Base-by-base conservation (phyloP, 2,888 invertebrate species). In the Junonia oenone region DNA sequence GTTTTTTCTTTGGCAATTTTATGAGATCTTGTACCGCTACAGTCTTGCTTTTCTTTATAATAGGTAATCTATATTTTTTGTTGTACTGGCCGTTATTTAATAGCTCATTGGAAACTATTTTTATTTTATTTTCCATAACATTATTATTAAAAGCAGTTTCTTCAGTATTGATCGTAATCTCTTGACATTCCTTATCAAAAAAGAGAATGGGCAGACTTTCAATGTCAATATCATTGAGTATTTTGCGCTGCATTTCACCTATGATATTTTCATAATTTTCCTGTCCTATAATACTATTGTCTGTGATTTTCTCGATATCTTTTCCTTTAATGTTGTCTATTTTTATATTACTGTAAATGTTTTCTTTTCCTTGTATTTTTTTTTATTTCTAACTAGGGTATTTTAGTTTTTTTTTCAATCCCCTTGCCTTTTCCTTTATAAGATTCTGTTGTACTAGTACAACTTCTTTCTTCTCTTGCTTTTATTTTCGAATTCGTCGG, bases 111-210 rank as follows among this genome's bases (percentile, higher is more conserved):
- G 55, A 55, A 55, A 59, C 33, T 59, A 52, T 59, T 58, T 54
- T 58, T 54, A 54, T 33, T 59, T 47, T 55, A 50, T 59, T 52
- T 49, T 59, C 55, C 55, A 38, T 59, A 50, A 55, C 27, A 59
- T 29, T 59, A 58, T 58, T 58, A 55, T 38, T 15, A 38, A 14
- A 13, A 14, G 15, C 38, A 38, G 17, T 13, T 56, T 50, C 33
- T 52, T 38, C 60, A 56, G 60, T 60, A 57, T 45, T 60, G 45
- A 56, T 60, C 48, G 51, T 58, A 55, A 55, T 43, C 47, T 58
- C 58, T 54, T 58, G 48, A 51, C 54, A 55, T 55, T 51, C 33
- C 29, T 14, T 58, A 31, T 58, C 54, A 51, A 58, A 58, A 58
- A 54, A 55, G 51, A 58, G 51, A 47, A 58, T 48, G 31, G 55